phyloP scores from a whole-genome alignment of 2,888 invertebrate genomes.

The Arge pagana region DNA sequence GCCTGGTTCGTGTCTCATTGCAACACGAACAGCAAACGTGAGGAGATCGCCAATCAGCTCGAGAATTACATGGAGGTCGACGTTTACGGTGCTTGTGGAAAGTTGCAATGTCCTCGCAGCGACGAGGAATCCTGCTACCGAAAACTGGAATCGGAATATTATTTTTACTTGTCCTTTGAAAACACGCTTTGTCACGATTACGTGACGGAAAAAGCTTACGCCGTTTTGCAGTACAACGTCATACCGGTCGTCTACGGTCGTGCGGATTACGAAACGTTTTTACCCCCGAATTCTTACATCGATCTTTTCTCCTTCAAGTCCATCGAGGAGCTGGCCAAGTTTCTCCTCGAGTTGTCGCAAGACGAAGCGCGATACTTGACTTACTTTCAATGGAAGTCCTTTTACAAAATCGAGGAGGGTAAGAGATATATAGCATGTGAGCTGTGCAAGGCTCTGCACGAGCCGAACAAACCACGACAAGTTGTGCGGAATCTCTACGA shows the following conservation, averaged over 20 bases:
- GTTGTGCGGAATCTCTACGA: neutral
- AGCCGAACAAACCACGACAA: neutral
- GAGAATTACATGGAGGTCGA: slow-evolving; percentile 61
- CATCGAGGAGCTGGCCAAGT: slow-evolving; percentile 60
- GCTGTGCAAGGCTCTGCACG: slow-evolving; percentile 3
- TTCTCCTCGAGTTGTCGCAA: slow-evolving; percentile 59
- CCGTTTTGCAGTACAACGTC: slow-evolving; percentile 61
- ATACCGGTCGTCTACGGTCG: slow-evolving; percentile 72
- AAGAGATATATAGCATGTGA: neutral
- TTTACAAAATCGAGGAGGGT: slow-evolving; percentile 29
- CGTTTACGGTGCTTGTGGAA: slow-evolving; percentile 63
- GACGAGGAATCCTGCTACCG: slow-evolving; percentile 53
- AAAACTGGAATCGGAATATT: slow-evolving; percentile 62
- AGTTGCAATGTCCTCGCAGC: neutral
- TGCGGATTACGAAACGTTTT: slow-evolving; percentile 63
- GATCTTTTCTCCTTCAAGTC: slow-evolving; percentile 63
- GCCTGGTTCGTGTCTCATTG: slow-evolving; percentile 57
- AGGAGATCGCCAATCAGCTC: slow-evolving; percentile 54
- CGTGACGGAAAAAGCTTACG: slow-evolving; percentile 67
- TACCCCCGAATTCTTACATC: slow-evolving; percentile 62
- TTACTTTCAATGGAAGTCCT: slow-evolving; percentile 64
- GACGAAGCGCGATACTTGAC: slow-evolving; percentile 62
- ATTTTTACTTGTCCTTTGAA: slow-evolving; percentile 70
- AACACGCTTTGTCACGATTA: slow-evolving; percentile 70
- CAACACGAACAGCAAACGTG: slow-evolving; percentile 49